Conservation (phyloP, 2,888 invertebrate genomes). For the Diarsia brunnea region DNA sequence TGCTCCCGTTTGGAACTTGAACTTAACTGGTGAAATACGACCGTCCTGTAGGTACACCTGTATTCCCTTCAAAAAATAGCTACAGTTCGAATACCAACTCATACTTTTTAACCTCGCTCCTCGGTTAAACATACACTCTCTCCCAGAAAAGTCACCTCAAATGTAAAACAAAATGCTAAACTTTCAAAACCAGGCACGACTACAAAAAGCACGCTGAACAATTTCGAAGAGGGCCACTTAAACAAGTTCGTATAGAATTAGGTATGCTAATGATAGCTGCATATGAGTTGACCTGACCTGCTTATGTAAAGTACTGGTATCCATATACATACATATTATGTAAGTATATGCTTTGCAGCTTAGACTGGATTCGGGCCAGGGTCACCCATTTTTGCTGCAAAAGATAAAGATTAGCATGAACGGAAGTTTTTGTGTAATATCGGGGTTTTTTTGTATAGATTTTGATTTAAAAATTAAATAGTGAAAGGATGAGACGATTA, state of each 20-base stretch:
- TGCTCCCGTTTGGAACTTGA: too few relatives aligned
- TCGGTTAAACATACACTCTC: too few relatives aligned
- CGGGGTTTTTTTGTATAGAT: not conserved
- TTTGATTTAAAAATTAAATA: not conserved
- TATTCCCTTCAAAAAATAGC: too few relatives aligned
- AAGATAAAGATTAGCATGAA: slow-evolving; percentile 32
- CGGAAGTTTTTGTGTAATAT: slow-evolving; percentile 4
- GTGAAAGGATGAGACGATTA: not conserved
- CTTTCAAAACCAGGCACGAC: slow-evolving; percentile 4
- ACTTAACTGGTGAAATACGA: too few relatives aligned
- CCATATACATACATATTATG: not conserved
- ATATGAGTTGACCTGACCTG: slow-evolving; percentile 52
- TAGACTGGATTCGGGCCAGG: slow-evolving; percentile 36
- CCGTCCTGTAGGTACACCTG: too few relatives aligned
- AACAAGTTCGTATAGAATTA: slow-evolving; percentile 37
- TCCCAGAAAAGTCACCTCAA: not conserved
- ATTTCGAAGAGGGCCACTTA: slow-evolving; percentile 6
- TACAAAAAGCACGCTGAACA: slow-evolving; percentile 12
- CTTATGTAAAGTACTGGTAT: slow-evolving; percentile 41
- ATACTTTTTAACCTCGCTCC: too few relatives aligned
- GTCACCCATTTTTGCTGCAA: slow-evolving; percentile 18
- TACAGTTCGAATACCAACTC: too few relatives aligned
- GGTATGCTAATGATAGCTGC: slow-evolving; percentile 42
- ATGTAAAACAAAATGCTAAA: not conserved
- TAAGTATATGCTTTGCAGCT: slow-evolving; percentile 5